A percentile compares a stretch with the other conserved stretches of the same genome.
Evolutionary conservation across 2,888 invertebrate species (phyloP).

Genomic region (Phoenoteleia sp.): DNA sequence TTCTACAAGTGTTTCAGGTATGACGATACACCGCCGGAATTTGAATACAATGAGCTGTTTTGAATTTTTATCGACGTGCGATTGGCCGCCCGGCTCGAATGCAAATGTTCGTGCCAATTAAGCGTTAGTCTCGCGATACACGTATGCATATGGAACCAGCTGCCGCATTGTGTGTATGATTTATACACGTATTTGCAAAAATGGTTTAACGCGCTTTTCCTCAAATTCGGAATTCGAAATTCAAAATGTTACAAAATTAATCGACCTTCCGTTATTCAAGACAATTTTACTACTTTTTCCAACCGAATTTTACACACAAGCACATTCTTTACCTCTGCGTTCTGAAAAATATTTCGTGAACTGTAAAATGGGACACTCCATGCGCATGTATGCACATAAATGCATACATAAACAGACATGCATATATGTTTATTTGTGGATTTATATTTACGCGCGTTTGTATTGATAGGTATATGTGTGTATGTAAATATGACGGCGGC

Average conservation of each 20-base stretch:
- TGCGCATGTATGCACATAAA: constrained; percentile 5
- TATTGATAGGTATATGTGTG: constrained; percentile 46
- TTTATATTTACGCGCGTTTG: constrained; percentile 19
- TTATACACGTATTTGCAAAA: background rate
- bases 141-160: constrained; percentile 41
- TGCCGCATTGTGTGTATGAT: background rate
- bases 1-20: constrained; percentile 82
- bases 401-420: constrained; percentile 31
- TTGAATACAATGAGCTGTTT: constrained; percentile 86
- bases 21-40: constrained; percentile 79
- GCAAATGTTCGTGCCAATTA: constrained; percentile 83
- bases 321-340: background rate
- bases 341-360: constrained; percentile 5
- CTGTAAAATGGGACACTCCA: background rate
- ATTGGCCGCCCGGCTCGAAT: constrained; percentile 77
- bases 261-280: background rate
- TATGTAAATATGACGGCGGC: constrained; percentile 52
- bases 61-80: constrained; percentile 84
- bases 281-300: background rate
- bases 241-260: background rate
- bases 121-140: constrained; percentile 79
- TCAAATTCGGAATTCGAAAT: too few species aligned
- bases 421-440: constrained; percentile 39
- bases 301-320: too few species aligned
- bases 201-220: too few species aligned